Percentiles rank a stretch among this genome's conserved stretches.
Evolutionary conservation across 2,113 vertebrate species (phyloP).

Genomic region (Sisor rabdophorus): DNA sequence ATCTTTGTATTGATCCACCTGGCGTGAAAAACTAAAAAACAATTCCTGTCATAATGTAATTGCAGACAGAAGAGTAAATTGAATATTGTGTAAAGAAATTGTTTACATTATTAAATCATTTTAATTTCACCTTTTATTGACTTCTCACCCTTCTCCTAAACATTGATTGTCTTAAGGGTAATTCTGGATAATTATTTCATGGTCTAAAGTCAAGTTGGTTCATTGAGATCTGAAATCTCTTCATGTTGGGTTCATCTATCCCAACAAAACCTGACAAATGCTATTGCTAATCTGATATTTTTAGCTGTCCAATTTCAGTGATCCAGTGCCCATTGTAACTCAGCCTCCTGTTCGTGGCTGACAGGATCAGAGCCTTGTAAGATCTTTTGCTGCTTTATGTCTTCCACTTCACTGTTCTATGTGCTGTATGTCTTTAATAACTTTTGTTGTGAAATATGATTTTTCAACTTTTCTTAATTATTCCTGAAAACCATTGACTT

Average conservation of each 20-base stretch:
- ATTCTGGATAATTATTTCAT: background rate
- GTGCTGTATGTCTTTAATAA: background rate
- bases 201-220: background rate
- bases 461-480: too few species aligned
- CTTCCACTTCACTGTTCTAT: background rate
- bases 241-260: background rate
- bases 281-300: background rate
- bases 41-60: too few species aligned
- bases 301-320: background rate
- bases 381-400: background rate
- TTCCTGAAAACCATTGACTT: too few species aligned
- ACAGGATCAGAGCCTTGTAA: background rate
- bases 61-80: too few species aligned
- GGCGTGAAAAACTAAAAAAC: too few species aligned
- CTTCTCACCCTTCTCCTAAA: background rate
- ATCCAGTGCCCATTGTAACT: background rate
- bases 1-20: too few species aligned
- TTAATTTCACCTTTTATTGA: background rate
- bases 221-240: background rate
- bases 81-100: too few species aligned
- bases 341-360: background rate
- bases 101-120: too few species aligned
- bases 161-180: background rate
- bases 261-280: background rate
- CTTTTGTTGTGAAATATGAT: background rate